These are phyloP conservation scores for Scophthalmus maximus DNA, from an alignment of 2,113 vertebrate genomes.

Conservation along the genomic window DNA sequence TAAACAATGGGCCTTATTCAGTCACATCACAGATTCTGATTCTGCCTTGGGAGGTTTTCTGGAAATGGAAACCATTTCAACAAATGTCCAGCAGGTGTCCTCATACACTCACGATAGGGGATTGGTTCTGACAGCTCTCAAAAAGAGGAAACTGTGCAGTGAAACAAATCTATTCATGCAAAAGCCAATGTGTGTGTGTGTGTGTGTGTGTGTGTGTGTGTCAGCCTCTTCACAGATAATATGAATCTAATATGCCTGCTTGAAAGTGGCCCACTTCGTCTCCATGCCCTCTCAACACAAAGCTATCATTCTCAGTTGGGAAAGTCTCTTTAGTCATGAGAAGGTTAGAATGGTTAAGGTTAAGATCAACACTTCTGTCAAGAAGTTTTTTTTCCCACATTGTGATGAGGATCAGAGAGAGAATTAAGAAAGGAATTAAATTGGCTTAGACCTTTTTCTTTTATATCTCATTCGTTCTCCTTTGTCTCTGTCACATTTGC, in stretches of 20 bases:
- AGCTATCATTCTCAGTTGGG: slow-evolving; percentile 12
- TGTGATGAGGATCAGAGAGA: slow-evolving; percentile 27
- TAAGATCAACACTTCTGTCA: slow-evolving; percentile 45
- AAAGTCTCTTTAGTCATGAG: slow-evolving; percentile 34
- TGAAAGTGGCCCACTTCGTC: slow-evolving; percentile 39
- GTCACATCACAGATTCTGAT: not conserved
- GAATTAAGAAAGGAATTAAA: slow-evolving; percentile 45
- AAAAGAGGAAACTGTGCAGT: not conserved
- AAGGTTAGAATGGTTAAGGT: slow-evolving; percentile 20
- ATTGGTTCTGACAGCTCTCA: slow-evolving; percentile 57
- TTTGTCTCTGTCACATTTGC: slow-evolving; percentile 32
- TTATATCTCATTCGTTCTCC: slow-evolving; percentile 18
- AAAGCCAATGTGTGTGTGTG: not conserved
- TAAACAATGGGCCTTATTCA: not conserved
- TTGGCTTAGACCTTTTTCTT: slow-evolving; percentile 27
- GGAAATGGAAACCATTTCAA: slow-evolving; percentile 45
- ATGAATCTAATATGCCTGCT: slow-evolving; percentile 48
- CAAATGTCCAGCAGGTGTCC: slow-evolving; percentile 77
- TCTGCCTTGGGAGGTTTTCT: not conserved
- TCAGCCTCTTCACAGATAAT: slow-evolving; percentile 14
- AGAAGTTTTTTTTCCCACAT: not conserved
- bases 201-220: not conserved
- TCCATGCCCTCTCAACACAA: slow-evolving; percentile 17
- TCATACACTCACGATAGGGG: slow-evolving; percentile 56
- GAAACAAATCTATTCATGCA: too few relatives aligned